Evolutionary conservation across 2,888 invertebrate genomes (phyloP).

Genomic region (Desoria tigrina): DNA sequence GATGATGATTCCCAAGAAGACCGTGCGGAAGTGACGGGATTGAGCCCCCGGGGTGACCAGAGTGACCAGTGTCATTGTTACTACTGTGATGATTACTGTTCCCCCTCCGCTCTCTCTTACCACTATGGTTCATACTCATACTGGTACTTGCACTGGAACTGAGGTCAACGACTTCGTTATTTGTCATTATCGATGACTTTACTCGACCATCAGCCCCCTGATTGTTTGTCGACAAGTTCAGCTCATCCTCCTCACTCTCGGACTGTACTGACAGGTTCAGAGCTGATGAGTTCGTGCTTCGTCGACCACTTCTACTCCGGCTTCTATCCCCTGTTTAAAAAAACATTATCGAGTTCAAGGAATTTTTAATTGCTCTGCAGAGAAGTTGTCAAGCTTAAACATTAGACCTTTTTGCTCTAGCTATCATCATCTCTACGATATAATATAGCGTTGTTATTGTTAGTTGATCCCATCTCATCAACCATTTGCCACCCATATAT

Average conservation of each 20-base stretch:
- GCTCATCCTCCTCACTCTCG: constrained; percentile 16
- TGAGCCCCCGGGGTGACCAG: background rate
- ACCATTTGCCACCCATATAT: constrained; percentile 4
- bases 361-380: background rate
- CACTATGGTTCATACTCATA: background rate
- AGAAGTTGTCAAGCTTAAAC: background rate
- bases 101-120: background rate
- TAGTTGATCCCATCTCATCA: background rate
- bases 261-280: constrained; percentile 18
- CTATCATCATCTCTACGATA: background rate
- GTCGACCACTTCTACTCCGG: constrained; percentile 15
- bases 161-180: constrained; percentile 5
- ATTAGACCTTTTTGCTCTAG: too few relatives aligned
- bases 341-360: background rate
- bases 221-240: constrained; percentile 14
- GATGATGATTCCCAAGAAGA: constrained; percentile 15
- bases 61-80: background rate
- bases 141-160: background rate
- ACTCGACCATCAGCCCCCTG: background rate
- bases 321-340: constrained; percentile 27
- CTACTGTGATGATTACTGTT: background rate
- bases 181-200: background rate
- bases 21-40: background rate
- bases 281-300: constrained; percentile 19
- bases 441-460: too few relatives aligned